Conservation (phyloP, 1,140 invertebrate species). For the Parapsyche elsis region DNA sequence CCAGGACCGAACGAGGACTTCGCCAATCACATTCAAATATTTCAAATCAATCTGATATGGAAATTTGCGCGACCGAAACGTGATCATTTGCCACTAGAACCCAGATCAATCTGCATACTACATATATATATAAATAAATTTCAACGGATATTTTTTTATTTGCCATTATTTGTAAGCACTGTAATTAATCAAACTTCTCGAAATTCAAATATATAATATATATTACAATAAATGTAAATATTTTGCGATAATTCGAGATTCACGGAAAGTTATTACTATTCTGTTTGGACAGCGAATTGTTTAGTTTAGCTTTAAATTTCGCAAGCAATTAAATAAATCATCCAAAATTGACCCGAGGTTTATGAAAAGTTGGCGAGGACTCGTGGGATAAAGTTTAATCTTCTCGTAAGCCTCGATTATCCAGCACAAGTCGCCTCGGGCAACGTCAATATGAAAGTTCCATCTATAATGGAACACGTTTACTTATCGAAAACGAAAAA, state of each 20-base stretch:
- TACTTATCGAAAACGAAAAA: constrained; percentile 1
- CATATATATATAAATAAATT: too few species aligned
- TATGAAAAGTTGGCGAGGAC: constrained; percentile 49
- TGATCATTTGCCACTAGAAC: constrained; percentile 36
- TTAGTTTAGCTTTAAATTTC: not conserved
- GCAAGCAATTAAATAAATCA: constrained; percentile 55
- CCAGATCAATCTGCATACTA: not conserved
- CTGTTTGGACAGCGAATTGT: too few species aligned
- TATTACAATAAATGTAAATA: too few species aligned
- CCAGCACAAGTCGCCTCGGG: constrained; percentile 9
- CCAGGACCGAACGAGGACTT: constrained; percentile 37
- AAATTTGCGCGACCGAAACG: constrained; percentile 50
- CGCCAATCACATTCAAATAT: constrained; percentile 55
- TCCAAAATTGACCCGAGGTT: constrained; percentile 54
- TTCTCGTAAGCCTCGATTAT: constrained; percentile 48
- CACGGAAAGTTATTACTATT: too few species aligned
- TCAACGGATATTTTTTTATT: too few species aligned
- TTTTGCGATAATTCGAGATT: too few species aligned
- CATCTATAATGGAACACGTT: not conserved
- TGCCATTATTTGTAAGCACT: too few species aligned
- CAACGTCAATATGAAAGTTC: constrained; percentile 45
- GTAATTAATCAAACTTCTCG: too few species aligned
- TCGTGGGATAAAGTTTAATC: constrained; percentile 52
- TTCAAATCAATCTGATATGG: constrained; percentile 55
- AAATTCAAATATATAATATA: too few species aligned